Percentiles rank a stretch among this genome's conserved stretches.
Conservation (phyloP, 2,797 vertebrate genomes). For the Margarornis squamiger region DNA sequence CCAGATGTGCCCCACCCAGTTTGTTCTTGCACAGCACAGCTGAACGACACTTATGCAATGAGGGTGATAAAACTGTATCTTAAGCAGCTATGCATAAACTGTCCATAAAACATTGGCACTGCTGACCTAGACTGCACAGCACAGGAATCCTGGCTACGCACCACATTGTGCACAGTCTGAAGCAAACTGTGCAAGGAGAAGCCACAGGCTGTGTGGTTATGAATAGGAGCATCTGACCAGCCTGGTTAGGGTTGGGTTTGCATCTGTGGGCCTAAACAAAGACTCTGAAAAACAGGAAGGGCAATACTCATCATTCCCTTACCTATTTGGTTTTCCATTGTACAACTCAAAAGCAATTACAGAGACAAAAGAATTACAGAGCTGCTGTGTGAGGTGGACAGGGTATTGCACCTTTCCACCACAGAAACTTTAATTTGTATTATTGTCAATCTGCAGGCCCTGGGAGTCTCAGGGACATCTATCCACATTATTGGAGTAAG, state of each 20-base stretch:
- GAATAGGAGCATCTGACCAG: background rate
- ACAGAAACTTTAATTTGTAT: background rate
- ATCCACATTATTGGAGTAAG: conserved; percentile 95
- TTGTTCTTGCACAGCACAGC: background rate
- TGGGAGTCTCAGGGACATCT: conserved; percentile 81
- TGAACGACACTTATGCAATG: background rate
- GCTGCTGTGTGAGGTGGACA: background rate
- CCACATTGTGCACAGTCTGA: background rate
- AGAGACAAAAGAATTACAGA: background rate
- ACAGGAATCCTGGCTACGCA: background rate
- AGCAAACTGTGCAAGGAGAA: background rate
- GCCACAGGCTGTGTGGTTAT: background rate
- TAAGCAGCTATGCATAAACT: background rate
- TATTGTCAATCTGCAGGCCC: conserved; percentile 68
- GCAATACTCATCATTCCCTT: background rate
- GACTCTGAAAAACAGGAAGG: background rate
- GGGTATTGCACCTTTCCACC: background rate
- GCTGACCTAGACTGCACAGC: background rate
- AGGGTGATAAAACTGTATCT: background rate
- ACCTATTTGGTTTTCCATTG: background rate
- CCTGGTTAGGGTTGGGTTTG: background rate
- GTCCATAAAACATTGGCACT: background rate
- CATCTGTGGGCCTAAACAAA: background rate
- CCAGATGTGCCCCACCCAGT: background rate
- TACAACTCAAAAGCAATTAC: background rate